Evolutionary conservation across 2,888 invertebrate species (phyloP).

Genomic region (Tenthredo livida): DNA sequence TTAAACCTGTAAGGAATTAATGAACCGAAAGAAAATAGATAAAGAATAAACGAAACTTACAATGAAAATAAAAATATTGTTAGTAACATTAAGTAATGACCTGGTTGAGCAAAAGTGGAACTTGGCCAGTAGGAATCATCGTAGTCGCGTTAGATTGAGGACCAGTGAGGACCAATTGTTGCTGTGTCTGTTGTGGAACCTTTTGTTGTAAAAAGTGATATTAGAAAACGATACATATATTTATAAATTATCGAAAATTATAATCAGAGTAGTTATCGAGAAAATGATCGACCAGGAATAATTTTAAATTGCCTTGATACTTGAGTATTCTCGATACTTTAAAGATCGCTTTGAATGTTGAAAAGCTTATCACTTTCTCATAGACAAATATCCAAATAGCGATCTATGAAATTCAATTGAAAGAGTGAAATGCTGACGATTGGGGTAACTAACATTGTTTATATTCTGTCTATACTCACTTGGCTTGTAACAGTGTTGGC

Average conservation of each 20-base stretch:
- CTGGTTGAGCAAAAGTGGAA: constrained; percentile 77
- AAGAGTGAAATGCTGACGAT: neutral
- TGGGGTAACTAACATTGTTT: neutral
- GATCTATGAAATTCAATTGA: neutral
- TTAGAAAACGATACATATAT: constrained; percentile 3
- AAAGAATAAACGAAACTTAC: constrained; percentile 7
- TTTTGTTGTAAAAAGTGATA: constrained; percentile 61
- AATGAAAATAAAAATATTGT: constrained; percentile 38
- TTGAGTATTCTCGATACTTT: neutral
- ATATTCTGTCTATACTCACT: constrained; percentile 59
- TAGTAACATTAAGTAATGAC: constrained; percentile 62
- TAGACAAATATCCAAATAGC: neutral
- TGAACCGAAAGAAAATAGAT: constrained; percentile 24
- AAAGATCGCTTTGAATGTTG: neutral
- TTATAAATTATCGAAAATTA: neutral
- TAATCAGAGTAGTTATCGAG: neutral
- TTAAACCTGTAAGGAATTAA: constrained; percentile 7
- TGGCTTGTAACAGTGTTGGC: constrained; percentile 77
- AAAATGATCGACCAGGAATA: neutral
- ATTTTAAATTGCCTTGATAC: neutral
- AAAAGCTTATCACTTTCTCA: neutral
- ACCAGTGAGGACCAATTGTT: constrained; percentile 77
- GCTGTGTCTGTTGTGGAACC: constrained; percentile 77
- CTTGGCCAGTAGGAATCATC: constrained; percentile 77
- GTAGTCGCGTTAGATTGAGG: constrained; percentile 76